Conservation (phyloP, 2,888 invertebrate genomes). For the Coleophora deauratella region DNA sequence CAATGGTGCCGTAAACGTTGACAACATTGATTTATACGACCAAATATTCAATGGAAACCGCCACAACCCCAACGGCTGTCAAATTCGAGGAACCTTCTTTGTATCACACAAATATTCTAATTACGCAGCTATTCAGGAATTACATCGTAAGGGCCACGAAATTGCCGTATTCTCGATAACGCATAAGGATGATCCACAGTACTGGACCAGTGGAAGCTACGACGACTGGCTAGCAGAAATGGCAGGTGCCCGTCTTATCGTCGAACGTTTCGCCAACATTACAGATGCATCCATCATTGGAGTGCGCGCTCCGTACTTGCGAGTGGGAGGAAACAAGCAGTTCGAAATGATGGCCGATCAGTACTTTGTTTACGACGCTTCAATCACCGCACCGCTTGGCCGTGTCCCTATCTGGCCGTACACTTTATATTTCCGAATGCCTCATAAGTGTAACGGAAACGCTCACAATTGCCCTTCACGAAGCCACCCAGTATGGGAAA, state of each 20-base stretch:
- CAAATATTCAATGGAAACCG: conserved; percentile 90
- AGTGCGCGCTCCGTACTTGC: conserved; percentile 89
- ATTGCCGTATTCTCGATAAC: conserved; percentile 94
- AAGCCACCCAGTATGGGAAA: conserved; percentile 96
- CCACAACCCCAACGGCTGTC: conserved; percentile 91
- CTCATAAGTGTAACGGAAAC: conserved; percentile 95
- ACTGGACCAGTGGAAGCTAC: conserved; percentile 90
- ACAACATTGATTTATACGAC: conserved; percentile 93
- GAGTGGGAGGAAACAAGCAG: conserved; percentile 95
- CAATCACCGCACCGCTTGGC: conserved; percentile 91
- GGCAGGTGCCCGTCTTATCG: conserved; percentile 91
- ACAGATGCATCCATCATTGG: conserved; percentile 94
- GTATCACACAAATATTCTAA: conserved; percentile 94
- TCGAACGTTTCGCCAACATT: conserved; percentile 92
- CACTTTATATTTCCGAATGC: conserved; percentile 96
- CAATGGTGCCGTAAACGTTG: conserved; percentile 93
- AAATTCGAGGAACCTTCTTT: conserved; percentile 92
- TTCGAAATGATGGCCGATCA: conserved; percentile 98
- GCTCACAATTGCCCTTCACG: conserved; percentile 93
- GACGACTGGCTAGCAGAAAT: conserved; percentile 96
- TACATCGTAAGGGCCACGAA: conserved; percentile 92
- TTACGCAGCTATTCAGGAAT: conserved; percentile 91
- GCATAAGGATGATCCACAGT: conserved; percentile 93
- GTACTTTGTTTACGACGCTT: conserved; percentile 95
- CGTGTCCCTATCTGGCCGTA: conserved; percentile 98